Evolutionary conservation across 1,140 invertebrate species (phyloP).

Genomic region (Macrotrachela quadricornifera): DNA sequence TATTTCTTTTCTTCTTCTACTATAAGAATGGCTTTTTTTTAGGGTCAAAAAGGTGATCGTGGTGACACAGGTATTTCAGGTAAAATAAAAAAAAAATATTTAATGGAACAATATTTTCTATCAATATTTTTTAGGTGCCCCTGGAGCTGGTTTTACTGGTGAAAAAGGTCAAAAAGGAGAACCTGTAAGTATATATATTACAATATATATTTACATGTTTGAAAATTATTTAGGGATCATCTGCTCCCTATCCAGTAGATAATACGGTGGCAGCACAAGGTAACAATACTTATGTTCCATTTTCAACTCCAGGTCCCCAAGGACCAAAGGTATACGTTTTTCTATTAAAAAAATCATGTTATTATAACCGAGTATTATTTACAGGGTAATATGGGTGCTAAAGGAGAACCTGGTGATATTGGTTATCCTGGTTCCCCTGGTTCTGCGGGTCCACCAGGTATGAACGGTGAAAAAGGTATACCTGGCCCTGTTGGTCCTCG

Average conservation of each 20-base stretch:
- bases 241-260: too few relatives aligned
- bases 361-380: conserved; percentile 28
- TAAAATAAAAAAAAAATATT: too few relatives aligned
- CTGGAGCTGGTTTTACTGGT: not conserved
- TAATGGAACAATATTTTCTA: too few relatives aligned
- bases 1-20: too few relatives aligned
- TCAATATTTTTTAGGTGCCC: too few relatives aligned
- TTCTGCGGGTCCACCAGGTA: conserved; percentile 3
- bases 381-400: not conserved
- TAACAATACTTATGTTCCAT: too few relatives aligned
- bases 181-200: not conserved
- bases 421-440: conserved; percentile 11
- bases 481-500: conserved; percentile 8
- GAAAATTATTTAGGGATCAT: too few relatives aligned
- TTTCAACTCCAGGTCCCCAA: not conserved
- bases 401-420: conserved; percentile 9
- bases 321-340: not conserved
- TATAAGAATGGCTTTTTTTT: too few relatives aligned
- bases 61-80: too few relatives aligned
- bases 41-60: too few relatives aligned
- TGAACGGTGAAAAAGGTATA: conserved; percentile 3
- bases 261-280: too few relatives aligned
- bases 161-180: conserved; percentile 33
- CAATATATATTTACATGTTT: too few relatives aligned
- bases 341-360: conserved; percentile 36